These are phyloP conservation scores for Circaetus cinerascens DNA, from an alignment of 2,113 vertebrate species.

Conservation along the genomic window DNA sequence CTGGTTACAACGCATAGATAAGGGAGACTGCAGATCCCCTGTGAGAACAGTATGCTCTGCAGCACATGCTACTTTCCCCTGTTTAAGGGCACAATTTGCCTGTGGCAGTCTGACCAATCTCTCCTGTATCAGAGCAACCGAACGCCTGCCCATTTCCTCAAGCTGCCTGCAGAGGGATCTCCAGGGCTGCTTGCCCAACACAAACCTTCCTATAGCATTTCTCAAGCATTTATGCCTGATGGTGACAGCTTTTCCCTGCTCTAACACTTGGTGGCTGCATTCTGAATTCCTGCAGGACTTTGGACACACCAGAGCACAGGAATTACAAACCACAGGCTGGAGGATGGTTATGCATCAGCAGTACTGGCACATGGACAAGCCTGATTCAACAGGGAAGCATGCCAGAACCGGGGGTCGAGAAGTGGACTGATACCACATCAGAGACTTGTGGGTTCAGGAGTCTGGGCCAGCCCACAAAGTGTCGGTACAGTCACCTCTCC, in stretches of 20 bases:
- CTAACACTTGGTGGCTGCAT: neutral
- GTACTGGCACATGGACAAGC: neutral
- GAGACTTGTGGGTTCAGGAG: neutral
- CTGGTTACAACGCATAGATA: neutral
- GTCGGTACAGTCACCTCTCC: neutral
- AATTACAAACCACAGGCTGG: neutral
- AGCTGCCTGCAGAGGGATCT: constrained; percentile 60
- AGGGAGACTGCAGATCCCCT: neutral
- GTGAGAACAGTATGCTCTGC: neutral
- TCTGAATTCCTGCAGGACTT: neutral
- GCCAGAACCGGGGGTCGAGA: neutral
- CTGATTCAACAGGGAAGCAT: neutral
- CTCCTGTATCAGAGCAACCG: neutral
- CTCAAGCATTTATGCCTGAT: neutral
- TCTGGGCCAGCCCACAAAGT: neutral
- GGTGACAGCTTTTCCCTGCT: neutral
- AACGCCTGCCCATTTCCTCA: neutral
- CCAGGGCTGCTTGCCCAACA: neutral
- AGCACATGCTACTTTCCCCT: neutral
- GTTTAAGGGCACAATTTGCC: neutral
- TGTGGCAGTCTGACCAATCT: neutral
- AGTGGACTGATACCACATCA: constrained; percentile 8
- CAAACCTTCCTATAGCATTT: neutral
- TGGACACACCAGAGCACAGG: neutral
- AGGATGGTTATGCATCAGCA: neutral